Base-by-base conservation (phyloP, 2,888 invertebrate species). In the Koerneria pararmatus region DNA sequence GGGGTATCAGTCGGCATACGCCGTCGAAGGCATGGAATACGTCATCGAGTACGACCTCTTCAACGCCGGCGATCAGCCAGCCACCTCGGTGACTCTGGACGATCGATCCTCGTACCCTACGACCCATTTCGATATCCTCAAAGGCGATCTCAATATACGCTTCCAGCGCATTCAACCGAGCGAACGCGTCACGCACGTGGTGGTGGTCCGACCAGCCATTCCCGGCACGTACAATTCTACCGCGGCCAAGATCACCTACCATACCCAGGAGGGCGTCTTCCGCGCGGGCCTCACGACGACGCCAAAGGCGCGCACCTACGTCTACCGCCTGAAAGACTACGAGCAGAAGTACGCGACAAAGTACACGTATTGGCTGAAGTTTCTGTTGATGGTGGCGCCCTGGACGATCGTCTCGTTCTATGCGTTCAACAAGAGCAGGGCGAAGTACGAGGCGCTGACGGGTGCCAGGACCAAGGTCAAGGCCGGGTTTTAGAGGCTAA, bases 171-270 rank as follows among this genome's bases (percentile, higher is more conserved):
- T 98, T 82, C 90, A 93, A 22, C 93, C 97, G 5, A 76, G 91
- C 80, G 90, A 91, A 19, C 98, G 98, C 86, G 91, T 93, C 2
- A 90, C 93, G 0, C 95, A 98, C 84, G 91, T 92, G 3, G 91
- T 94, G 27, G 91, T 97, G 6, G 67, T 75, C 15, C 87, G 91
- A 71, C 95, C 97, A 3, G 90, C 90, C 80, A 89, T 89, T 82
- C 91, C 88, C 83, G 97, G 97, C 35, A 92, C 92, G 84, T 95
- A 93, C 87, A 98, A 98, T 85, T 97, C 98, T 85, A 91, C 95
- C 1, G 90, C 95, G 62, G 97, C 97, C 71, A 69, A 72, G 48
- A 88, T 95, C 66, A 89, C 89, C 56, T 98, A 98, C 86, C 90
- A 89, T 80, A 88, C 90, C 57, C 89, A 89, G 70, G 94, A 94